Conservation (phyloP, 2,113 vertebrate species). For the Cyprinus carpio region DNA sequence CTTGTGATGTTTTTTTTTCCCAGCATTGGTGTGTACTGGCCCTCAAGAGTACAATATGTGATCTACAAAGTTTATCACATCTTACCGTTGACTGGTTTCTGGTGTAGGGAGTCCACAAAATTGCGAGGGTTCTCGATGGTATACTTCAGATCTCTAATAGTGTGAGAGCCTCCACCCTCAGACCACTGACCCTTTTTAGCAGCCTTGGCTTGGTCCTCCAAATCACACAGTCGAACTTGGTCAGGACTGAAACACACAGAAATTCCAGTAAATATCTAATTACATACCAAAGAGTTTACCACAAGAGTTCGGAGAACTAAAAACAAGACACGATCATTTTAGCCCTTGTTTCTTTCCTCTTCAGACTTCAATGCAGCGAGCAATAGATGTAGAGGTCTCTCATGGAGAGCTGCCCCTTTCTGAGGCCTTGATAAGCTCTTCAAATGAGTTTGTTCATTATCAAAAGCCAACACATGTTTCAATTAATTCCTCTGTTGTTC, state of each 20-base stretch:
- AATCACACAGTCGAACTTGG: slow-evolving; percentile 87
- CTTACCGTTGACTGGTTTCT: slow-evolving; percentile 95
- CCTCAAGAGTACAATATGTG: background rate
- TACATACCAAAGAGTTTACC: background rate
- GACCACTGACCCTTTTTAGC: slow-evolving; percentile 92
- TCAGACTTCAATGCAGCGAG: background rate
- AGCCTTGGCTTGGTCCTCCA: slow-evolving; percentile 89
- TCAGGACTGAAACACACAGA: slow-evolving; percentile 79
- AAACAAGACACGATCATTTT: background rate
- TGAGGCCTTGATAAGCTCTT: slow-evolving; percentile 38
- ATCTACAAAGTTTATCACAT: background rate
- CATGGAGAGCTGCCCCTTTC: slow-evolving; percentile 20
- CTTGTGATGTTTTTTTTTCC: background rate
- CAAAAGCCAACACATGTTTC: slow-evolving; percentile 43
- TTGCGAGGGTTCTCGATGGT: slow-evolving; percentile 92
- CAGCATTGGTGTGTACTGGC: background rate
- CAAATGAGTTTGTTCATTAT: slow-evolving; percentile 39
- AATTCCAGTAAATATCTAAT: slow-evolving; percentile 9
- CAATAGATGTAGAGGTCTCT: slow-evolving; percentile 2
- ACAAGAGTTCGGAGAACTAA: background rate
- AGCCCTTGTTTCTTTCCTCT: background rate
- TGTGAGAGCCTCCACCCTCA: slow-evolving; percentile 86
- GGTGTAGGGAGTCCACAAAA: slow-evolving; percentile 95
- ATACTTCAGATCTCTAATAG: slow-evolving; percentile 91
- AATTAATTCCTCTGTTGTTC: slow-evolving; percentile 33